Conservation (phyloP, 2,797 vertebrate species). For the Limnodromus scolopaceus region DNA sequence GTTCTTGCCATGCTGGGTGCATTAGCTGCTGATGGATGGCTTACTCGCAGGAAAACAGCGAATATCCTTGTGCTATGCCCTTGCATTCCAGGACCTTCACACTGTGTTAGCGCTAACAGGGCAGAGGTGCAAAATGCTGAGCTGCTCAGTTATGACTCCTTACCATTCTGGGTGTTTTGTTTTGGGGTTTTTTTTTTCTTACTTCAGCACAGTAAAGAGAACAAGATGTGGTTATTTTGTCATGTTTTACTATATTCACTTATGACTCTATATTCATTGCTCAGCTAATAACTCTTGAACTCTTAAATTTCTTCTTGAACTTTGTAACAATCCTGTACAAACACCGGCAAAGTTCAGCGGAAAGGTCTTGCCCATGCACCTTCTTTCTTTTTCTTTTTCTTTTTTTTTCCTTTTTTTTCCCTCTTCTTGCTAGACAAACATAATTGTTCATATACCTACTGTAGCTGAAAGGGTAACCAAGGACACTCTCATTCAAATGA, state of each 20-base stretch:
- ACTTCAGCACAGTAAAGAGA: not conserved
- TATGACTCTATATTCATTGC: not conserved
- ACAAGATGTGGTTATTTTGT: not conserved
- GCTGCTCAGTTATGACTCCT: not conserved
- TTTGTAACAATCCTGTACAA: not conserved
- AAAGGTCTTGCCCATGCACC: not conserved
- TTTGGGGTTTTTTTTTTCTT: not conserved
- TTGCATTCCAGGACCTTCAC: not conserved
- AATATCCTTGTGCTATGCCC: not conserved
- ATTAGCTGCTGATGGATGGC: slow-evolving; percentile 17
- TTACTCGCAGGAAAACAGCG: not conserved
- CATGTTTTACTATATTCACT: not conserved
- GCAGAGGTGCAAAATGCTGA: not conserved
- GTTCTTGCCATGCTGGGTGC: not conserved
- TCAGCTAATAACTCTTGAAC: not conserved
- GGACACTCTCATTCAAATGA: not conserved
- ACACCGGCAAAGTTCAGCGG: not conserved
- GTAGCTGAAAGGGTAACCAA: not conserved
- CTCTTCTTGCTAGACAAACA: not conserved
- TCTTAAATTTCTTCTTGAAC: not conserved
- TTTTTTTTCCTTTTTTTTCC: not conserved
- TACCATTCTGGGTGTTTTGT: not conserved
- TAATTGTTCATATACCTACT: not conserved
- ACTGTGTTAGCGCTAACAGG: not conserved
- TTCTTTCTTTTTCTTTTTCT: not conserved